Percentiles rank a stretch among this genome's conserved stretches.
Evolutionary conservation across 2,888 invertebrate species (phyloP).

Genomic region (Philhelius pedissequus): DNA sequence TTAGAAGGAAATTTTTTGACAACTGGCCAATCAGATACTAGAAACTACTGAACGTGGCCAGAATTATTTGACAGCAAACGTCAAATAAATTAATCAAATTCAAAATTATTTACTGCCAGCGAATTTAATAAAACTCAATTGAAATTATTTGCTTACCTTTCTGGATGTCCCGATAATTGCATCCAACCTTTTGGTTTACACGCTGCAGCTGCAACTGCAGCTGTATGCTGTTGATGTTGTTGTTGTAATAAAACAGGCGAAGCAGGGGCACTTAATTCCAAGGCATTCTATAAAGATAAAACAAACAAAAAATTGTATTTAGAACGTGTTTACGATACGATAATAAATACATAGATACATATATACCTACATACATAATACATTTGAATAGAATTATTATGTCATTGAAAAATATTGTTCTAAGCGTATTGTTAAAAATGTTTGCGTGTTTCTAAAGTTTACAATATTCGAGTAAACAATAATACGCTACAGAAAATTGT

Average conservation of each 20-base stretch:
- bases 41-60: too few relatives aligned
- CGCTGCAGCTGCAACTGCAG: slow-evolving; percentile 76
- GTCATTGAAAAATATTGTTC: background rate
- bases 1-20: too few relatives aligned
- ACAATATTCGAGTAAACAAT: background rate
- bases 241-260: slow-evolving; percentile 90
- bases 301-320: slow-evolving; percentile 48
- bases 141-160: slow-evolving; percentile 77
- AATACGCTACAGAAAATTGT: background rate
- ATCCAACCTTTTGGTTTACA: slow-evolving; percentile 84
- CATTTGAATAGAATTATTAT: background rate
- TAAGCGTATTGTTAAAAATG: slow-evolving; percentile 3
- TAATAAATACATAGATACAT: slow-evolving; percentile 18
- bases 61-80: too few relatives aligned
- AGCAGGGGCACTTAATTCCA: slow-evolving; percentile 94
- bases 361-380: too few relatives aligned
- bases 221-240: slow-evolving; percentile 80
- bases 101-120: background rate
- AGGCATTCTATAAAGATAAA: slow-evolving; percentile 87
- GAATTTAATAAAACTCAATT: background rate
- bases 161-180: slow-evolving; percentile 95
- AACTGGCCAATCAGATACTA: too few relatives aligned
- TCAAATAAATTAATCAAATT: background rate
- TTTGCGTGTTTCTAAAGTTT: background rate
- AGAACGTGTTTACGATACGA: background rate